Conservation (phyloP, 2,888 invertebrate species). For the Alitta virens region DNA sequence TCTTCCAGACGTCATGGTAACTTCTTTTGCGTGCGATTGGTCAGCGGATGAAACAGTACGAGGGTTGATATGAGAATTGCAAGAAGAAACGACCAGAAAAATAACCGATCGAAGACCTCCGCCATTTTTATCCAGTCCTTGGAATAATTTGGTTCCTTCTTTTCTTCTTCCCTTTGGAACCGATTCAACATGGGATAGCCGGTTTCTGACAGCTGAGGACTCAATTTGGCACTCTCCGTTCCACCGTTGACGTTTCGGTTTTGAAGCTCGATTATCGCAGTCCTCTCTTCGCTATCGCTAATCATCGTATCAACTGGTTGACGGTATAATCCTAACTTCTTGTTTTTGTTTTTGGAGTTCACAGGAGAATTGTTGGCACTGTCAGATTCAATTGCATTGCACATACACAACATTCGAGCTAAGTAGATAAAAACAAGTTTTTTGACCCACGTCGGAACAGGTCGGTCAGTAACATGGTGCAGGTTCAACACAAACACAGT, state of each 20-base stretch:
- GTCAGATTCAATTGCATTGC: background rate
- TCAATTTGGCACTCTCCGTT: background rate
- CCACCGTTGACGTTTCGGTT: conserved; percentile 5
- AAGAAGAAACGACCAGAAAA: conserved; percentile 18
- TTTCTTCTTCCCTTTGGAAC: conserved; percentile 4
- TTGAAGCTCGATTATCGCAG: conserved; percentile 14
- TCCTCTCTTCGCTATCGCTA: conserved; percentile 3
- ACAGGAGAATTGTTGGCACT: conserved; percentile 1
- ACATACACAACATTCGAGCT: conserved; percentile 22
- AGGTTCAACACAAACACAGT: conserved; percentile 33
- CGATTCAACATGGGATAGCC: background rate
- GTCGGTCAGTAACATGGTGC: conserved; percentile 30
- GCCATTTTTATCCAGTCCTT: conserved; percentile 19
- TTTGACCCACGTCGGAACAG: conserved; percentile 29
- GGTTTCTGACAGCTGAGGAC: background rate
- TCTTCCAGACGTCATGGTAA: conserved; percentile 1
- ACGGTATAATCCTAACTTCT: conserved; percentile 6
- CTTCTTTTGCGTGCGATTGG: conserved; percentile 11
- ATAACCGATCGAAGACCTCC: conserved; percentile 13
- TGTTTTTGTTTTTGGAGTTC: background rate
- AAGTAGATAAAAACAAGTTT: conserved; percentile 14
- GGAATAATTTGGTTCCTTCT: conserved; percentile 5
- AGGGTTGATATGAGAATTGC: conserved; percentile 16
- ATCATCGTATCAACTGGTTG: background rate
- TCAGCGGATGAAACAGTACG: conserved; percentile 18